Percentiles rank a stretch among this genome's conserved stretches.
Conservation (phyloP, 2,888 invertebrate genomes). For the Atethmia centrago region DNA sequence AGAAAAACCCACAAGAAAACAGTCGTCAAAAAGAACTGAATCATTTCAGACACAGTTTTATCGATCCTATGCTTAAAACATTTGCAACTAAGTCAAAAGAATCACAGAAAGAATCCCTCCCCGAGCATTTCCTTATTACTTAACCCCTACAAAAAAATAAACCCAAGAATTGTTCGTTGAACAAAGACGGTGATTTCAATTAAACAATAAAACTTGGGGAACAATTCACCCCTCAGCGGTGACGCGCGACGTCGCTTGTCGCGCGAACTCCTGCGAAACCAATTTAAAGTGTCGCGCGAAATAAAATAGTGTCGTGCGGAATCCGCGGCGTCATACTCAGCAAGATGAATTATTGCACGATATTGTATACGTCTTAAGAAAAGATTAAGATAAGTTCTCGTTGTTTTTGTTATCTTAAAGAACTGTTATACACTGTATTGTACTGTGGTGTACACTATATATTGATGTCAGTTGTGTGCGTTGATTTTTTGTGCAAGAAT, state of each 20-base stretch:
- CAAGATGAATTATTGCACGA: conserved; percentile 71
- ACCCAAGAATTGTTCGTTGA: conserved; percentile 54
- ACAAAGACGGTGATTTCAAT: conserved; percentile 67
- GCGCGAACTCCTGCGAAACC: conserved; percentile 67
- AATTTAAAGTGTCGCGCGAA: conserved; percentile 70
- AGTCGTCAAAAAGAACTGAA: background rate
- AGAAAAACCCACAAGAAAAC: background rate
- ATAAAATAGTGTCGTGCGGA: conserved; percentile 67
- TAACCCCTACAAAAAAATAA: conserved; percentile 53
- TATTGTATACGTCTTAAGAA: conserved; percentile 53
- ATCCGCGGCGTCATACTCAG: conserved; percentile 69
- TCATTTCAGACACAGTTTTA: background rate
- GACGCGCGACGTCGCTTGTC: conserved; percentile 54
- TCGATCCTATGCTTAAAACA: background rate
- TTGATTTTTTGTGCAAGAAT: background rate
- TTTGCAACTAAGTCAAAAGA: conserved; percentile 2
- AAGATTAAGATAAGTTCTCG: conserved; percentile 9
- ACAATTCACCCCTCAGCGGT: conserved; percentile 56
- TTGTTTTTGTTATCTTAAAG: background rate
- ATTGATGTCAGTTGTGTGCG: background rate
- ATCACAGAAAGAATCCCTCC: conserved; percentile 3
- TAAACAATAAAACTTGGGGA: conserved; percentile 66
- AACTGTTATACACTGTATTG: too few relatives aligned
- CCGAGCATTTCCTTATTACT: conserved; percentile 35
- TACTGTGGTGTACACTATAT: too few relatives aligned